These are phyloP conservation scores for Nixonia krombeini DNA, from an alignment of 1,140 invertebrate genomes.

Conservation along the genomic window DNA sequence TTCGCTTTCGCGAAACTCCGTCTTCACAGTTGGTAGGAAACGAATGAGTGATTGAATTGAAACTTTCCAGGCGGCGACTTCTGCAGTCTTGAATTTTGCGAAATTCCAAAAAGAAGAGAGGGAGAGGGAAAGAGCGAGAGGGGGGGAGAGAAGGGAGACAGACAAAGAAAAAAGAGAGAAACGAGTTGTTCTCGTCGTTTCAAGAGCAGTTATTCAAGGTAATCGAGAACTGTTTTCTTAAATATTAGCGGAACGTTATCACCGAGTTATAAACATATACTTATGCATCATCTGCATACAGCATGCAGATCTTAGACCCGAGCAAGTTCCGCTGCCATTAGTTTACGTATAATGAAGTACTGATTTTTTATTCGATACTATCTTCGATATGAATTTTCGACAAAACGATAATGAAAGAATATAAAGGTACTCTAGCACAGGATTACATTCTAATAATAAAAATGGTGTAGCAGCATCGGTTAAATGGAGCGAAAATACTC, in stretches of 20 bases:
- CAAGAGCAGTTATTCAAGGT: constrained; percentile 47
- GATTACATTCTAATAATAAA: constrained; percentile 17
- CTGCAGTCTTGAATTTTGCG: constrained; percentile 40
- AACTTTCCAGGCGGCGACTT: constrained; percentile 44
- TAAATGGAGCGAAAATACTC: constrained; percentile 29
- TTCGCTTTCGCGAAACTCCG: constrained; percentile 35
- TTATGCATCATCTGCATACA: constrained; percentile 44
- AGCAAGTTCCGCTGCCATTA: constrained; percentile 39
- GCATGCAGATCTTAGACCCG: constrained; percentile 38
- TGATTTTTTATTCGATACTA: constrained; percentile 10
- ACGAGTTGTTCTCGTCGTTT: constrained; percentile 45
- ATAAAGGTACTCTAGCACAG: no score
- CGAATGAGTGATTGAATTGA: constrained; percentile 53
- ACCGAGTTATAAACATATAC: constrained; percentile 38
- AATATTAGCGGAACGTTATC: constrained; percentile 48
- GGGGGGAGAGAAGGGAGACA: no score
- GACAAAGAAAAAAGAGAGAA: no score
- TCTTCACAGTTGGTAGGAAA: constrained; percentile 45
- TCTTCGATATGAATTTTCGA: neutral
- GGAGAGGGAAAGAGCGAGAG: no score
- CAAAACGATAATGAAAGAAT: neutral
- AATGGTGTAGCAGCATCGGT: constrained; percentile 25
- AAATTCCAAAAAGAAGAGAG: constrained; percentile 25
- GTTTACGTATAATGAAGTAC: constrained; percentile 25
- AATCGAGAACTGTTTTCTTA: constrained; percentile 51